phyloP scores from a whole-genome alignment of 1,140 invertebrate species.

The Bombus pascuorum region DNA sequence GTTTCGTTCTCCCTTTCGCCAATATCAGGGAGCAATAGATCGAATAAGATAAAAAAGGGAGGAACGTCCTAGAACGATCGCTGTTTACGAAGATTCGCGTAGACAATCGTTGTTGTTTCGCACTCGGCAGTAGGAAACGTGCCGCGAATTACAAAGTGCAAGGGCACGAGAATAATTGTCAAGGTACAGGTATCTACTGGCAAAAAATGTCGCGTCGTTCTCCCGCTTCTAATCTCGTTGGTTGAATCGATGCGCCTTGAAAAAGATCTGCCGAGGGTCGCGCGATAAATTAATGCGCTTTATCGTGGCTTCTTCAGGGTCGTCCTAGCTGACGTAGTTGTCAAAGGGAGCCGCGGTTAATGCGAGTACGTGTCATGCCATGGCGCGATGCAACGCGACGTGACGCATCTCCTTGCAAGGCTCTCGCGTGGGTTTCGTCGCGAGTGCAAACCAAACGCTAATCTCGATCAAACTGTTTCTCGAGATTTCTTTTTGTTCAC shows the following conservation, averaged over 20 bases:
- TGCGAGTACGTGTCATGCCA: slow-evolving; percentile 50
- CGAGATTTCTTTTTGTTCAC: background rate
- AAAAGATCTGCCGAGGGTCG: slow-evolving; percentile 67
- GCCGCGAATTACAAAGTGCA: slow-evolving; percentile 5
- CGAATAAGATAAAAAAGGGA: background rate
- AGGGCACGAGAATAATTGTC: background rate
- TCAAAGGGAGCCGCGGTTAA: slow-evolving; percentile 76
- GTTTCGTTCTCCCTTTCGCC: background rate
- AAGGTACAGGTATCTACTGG: slow-evolving; percentile 24
- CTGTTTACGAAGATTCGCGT: background rate
- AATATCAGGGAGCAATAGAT: too few relatives aligned
- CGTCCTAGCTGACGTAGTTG: slow-evolving; percentile 59
- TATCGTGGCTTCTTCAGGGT: slow-evolving; percentile 75
- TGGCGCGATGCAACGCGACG: background rate
- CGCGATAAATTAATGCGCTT: slow-evolving; percentile 78
- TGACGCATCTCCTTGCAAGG: slow-evolving; percentile 30
- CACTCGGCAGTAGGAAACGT: background rate
- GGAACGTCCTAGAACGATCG: too few relatives aligned
- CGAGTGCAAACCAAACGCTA: background rate
- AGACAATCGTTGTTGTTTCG: background rate
- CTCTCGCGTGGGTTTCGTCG: background rate
- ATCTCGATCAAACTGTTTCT: background rate
- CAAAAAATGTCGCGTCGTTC: slow-evolving; percentile 62
- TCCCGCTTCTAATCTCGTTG: slow-evolving; percentile 69
- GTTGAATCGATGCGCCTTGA: slow-evolving; percentile 70